Percentiles rank a stretch among this genome's conserved stretches.
Conservation (phyloP, 2,797 vertebrate species). For the Craterocephalus amniculus region DNA sequence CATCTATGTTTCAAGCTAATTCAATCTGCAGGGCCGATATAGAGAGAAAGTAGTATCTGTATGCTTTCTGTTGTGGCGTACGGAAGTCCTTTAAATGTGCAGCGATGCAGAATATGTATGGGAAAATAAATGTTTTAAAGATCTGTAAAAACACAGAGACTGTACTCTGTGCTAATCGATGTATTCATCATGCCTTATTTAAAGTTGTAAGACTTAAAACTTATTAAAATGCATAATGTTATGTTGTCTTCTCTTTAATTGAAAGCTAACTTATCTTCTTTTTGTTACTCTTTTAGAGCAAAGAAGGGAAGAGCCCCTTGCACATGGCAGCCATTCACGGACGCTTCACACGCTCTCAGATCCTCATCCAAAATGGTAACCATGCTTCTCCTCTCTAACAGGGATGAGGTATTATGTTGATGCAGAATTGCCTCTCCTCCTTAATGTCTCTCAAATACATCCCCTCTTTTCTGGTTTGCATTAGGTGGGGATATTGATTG, state of each 20-base stretch:
- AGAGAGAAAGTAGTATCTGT: not conserved
- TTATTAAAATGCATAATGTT: too few species aligned
- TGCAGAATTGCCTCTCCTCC: slow-evolving; percentile 2
- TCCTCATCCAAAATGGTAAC: slow-evolving; percentile 97
- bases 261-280: not conserved
- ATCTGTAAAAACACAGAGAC: not conserved
- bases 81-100: not conserved
- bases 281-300: slow-evolving; percentile 82
- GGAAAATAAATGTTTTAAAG: not conserved
- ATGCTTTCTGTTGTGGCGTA: not conserved
- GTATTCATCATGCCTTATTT: not conserved
- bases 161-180: too few species aligned
- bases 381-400: not conserved
- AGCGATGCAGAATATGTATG: not conserved
- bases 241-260: not conserved
- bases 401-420: not conserved
- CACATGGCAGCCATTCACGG: slow-evolving; percentile 98
- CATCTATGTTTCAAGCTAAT: not conserved
- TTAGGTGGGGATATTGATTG: slow-evolving; percentile 96
- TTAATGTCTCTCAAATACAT: slow-evolving; percentile 20
- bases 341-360: slow-evolving; percentile 96
- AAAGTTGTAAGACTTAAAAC: not conserved
- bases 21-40: not conserved
- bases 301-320: slow-evolving; percentile 97
- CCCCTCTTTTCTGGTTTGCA: not conserved